Evolutionary conservation across 2,888 invertebrate species (phyloP), one percentile per base, ranked within the genome.

Genomic region (Patella pellucida): DNA sequence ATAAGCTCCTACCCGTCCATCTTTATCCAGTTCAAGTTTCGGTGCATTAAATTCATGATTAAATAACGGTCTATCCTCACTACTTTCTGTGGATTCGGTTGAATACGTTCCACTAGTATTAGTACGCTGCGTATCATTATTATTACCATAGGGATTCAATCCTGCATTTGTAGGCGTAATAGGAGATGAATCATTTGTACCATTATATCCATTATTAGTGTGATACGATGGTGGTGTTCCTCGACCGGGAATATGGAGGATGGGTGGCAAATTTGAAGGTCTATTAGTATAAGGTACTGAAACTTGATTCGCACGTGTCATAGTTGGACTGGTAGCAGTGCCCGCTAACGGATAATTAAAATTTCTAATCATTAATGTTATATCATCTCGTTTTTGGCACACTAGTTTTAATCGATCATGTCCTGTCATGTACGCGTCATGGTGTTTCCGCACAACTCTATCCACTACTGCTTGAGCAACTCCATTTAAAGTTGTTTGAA

Each of bases 391-490:
- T 68, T 94, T 94, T 74, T 91, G 90, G 77, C 91, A 90, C 72
- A 84, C 77, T 23, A 73, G 79, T 76, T 87, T 88, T 23, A 82
- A 80, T 62, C 84, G 83, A 31, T 78, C 85, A 9, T 79, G 79
- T 12, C 84, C 87, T 62, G 86, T 93, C 91, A 95, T 94, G 87
- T 94, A 95, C 78, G 94, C 93, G 69, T 95, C 95, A 68, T 95
- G 95, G 88, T 96, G 96, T 77, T 95, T 93, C n/a, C 95, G 93
- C 16, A 95, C 95, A 1, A 96, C 94, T 90, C 95, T 95, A 87
- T 96, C 95, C 0, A 97, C 94, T 0, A 96, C 96, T 0, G 95
- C 94, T 91, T 97, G 96, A 16, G 96, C 95, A 69, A 97, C 96
- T 54, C 94, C 94, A 27, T 94, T 94, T 81, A 97, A 92, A 16